Evolutionary conservation across 1,140 invertebrate species (phyloP).

Genomic region (Papilio machaon): DNA sequence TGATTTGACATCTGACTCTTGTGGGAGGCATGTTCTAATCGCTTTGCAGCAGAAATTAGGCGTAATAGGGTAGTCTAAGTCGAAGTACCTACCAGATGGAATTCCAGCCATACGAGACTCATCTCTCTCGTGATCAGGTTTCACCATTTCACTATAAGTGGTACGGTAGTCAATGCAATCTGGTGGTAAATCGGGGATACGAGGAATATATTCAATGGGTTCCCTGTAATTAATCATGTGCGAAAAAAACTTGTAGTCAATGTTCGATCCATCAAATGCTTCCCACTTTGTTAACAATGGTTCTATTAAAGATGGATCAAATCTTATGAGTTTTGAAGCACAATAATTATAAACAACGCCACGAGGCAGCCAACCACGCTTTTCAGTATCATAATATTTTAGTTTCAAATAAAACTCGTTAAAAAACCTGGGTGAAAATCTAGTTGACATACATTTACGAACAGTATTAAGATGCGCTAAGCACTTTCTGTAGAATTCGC

Average conservation of each 20-base stretch:
- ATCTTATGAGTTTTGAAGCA: constrained; percentile 64
- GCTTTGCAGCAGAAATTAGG: constrained; percentile 64
- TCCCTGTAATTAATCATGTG: constrained; percentile 68
- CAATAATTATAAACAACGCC: constrained; percentile 63
- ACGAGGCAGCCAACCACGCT: constrained; percentile 66
- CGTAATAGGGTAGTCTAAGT: constrained; percentile 67
- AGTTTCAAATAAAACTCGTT: constrained; percentile 69
- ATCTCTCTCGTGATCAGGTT: constrained; percentile 55
- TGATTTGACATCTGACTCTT: constrained; percentile 70
- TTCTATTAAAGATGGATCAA: constrained; percentile 67
- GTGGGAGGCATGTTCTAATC: constrained; percentile 59
- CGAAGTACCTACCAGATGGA: constrained; percentile 72
- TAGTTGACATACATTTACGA: constrained; percentile 65
- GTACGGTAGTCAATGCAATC: constrained; percentile 68
- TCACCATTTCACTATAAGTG: constrained; percentile 75
- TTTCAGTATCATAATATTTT: constrained; percentile 75
- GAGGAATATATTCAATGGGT: constrained; percentile 64
- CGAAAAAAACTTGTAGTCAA: constrained; percentile 72
- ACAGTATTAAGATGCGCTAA: constrained; percentile 75
- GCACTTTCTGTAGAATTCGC: constrained; percentile 68
- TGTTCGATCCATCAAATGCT: constrained; percentile 63
- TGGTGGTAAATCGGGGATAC: constrained; percentile 60
- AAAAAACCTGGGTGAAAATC: constrained; percentile 69
- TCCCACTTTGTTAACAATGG: constrained; percentile 66
- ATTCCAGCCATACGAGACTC: constrained; percentile 60